phyloP scores from a whole-genome alignment of 2,113 vertebrate genomes.

The Vimba vimba region DNA sequence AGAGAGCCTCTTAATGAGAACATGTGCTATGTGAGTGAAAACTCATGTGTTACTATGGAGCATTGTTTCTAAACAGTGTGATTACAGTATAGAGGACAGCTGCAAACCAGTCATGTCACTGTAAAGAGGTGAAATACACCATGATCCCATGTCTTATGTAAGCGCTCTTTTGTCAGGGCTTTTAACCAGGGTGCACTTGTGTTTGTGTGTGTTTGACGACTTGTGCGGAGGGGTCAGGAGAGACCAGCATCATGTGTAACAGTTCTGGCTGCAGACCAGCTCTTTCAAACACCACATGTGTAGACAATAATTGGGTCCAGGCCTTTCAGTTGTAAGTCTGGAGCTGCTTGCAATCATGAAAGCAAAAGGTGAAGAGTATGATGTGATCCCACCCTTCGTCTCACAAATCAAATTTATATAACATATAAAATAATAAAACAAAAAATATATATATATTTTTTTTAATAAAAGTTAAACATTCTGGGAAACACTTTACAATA shows the following conservation, averaged over 20 bases:
- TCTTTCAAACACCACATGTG: slow-evolving; percentile 46
- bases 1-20: slow-evolving; percentile 15
- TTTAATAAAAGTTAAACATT: no score
- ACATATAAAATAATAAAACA: no score
- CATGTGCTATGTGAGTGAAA: slow-evolving; percentile 47
- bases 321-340: slow-evolving; percentile 37
- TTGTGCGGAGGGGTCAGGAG: slow-evolving; percentile 11
- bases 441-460: no score
- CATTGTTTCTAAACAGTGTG: slow-evolving; percentile 36
- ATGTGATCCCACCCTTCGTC: neutral
- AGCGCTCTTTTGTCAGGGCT: slow-evolving; percentile 45
- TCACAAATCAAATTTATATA: neutral
- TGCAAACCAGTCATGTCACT: slow-evolving; percentile 38
- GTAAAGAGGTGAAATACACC: slow-evolving; percentile 26
- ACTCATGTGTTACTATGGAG: slow-evolving; percentile 42
- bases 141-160: slow-evolving; percentile 27
- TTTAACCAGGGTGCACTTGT: slow-evolving; percentile 31
- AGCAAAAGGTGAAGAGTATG: neutral
- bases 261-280: slow-evolving; percentile 40
- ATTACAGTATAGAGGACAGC: slow-evolving; percentile 42
- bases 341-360: slow-evolving; percentile 37
- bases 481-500: no score
- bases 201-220: slow-evolving; percentile 44
- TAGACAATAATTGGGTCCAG: slow-evolving; percentile 54
- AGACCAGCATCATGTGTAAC: slow-evolving; percentile 46